Evolutionary conservation across 1,140 invertebrate species (phyloP), one percentile per base, ranked within the genome.

Genomic region (Drosophila nebulosa): DNA sequence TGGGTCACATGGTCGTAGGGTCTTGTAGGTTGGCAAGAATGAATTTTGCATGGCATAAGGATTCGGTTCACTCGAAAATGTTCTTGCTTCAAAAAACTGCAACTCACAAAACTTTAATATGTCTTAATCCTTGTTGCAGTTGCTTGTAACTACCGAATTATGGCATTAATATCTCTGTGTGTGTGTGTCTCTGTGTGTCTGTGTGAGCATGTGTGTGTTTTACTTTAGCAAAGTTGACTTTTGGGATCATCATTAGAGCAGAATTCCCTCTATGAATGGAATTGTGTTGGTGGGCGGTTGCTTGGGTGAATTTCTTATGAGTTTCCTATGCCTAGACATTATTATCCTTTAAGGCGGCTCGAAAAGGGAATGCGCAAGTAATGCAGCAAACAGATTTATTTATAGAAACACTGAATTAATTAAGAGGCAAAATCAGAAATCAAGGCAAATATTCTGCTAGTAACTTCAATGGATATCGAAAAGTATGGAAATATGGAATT

Each of bases 141-240:
- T 50, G 63, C 61, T 46, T 86, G 74, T 76, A 72, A 75, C 78
- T 78, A 83, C 61, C 71, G 83, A 86, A 88, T 86, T 88, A 86
- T 86, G 83, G 78, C 83, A 78, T 73, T 86, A 86, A 86, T 86
- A 76, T 83, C 78, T 70, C 79, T 81, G 68, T 88, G 78, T 86
- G 83, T 78, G 81, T 78, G 73, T 81, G 72, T 58, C 62, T 58
- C 30, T 42, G 64, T 64, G n/a, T n/a, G 16, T 50, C 22, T 58
- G 7, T 59, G 9, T 57, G 55, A 64, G 35, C 46, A 39, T 57
- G 35, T 64, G 52, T 61, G 51, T 64, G 72, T 65, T 77, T 64
- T 77, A 80, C 80, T 85, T 85, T 67, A 81, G 81, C 71, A 88
- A 46, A 86, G 83, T 86, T 86, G 83, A 83, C 83, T 86, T 86